These are phyloP conservation scores for Anneissia japonica DNA, from an alignment of 35 echinoderm and acorn worm species.

Conservation along the genomic window DNA sequence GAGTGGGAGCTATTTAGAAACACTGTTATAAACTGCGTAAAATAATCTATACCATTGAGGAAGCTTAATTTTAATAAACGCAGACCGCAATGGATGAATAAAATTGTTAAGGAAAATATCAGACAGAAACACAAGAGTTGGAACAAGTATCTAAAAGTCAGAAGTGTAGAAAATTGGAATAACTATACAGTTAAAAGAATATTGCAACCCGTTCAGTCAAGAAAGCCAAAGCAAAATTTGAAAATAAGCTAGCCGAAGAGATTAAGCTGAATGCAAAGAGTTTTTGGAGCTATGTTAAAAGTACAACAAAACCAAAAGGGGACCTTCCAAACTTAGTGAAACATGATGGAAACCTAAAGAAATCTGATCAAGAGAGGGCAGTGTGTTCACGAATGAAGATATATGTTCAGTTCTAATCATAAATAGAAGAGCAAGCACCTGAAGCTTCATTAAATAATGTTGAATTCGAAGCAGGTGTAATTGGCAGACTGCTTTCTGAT, in stretches of 20 bases:
- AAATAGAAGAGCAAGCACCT: not conserved
- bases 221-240: not conserved
- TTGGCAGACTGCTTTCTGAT: no score
- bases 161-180: not conserved
- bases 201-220: not conserved
- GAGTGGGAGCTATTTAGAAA: no score
- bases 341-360: not conserved
- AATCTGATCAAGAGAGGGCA: constrained; percentile 30
- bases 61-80: no score
- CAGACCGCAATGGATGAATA: no score
- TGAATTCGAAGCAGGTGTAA: not conserved
- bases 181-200: not conserved
- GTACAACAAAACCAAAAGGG: constrained; percentile 9
- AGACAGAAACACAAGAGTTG: not conserved
- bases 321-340: not conserved
- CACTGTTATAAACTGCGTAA: no score
- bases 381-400: constrained; percentile 23
- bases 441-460: no score
- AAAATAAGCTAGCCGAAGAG: not conserved
- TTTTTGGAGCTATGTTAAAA: constrained; percentile 17
- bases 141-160: not conserved
- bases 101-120: not conserved
- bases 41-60: no score
- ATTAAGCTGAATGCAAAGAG: not conserved
- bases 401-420: not conserved